phyloP scores from a whole-genome alignment of 1,140 invertebrate species.

The Atta colombica region DNA sequence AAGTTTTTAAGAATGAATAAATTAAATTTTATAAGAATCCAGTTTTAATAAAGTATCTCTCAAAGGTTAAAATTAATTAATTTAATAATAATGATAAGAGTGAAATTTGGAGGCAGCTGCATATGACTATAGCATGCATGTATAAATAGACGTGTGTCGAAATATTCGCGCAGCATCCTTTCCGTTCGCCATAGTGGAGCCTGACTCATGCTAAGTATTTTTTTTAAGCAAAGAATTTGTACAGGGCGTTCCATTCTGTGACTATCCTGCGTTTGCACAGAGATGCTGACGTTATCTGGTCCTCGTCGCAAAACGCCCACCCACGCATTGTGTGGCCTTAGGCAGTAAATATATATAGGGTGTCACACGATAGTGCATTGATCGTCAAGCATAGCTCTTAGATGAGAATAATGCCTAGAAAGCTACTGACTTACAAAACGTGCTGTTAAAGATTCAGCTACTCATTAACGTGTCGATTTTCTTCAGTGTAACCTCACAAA shows the following conservation, averaged over 20 bases:
- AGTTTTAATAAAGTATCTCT: not conserved
- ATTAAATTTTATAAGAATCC: not conserved
- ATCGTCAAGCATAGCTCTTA: slow-evolving; percentile 60
- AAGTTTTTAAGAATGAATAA: not conserved
- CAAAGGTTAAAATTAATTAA: not conserved
- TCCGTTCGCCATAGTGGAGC: slow-evolving; percentile 75
- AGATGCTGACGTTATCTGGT: slow-evolving; percentile 51
- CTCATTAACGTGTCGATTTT: slow-evolving; percentile 24
- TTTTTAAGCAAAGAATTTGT: slow-evolving; percentile 70
- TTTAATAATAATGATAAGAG: not conserved
- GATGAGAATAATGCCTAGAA: not conserved
- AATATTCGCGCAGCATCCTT: slow-evolving; percentile 69
- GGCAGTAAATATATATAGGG: slow-evolving; percentile 71
- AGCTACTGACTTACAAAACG: not conserved
- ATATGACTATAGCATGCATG: not conserved
- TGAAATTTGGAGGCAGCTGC: slow-evolving; percentile 3
- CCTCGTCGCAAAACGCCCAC: slow-evolving; percentile 71
- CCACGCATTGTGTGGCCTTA: slow-evolving; percentile 69
- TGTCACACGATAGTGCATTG: slow-evolving; percentile 73
- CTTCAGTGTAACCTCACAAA: not conserved
- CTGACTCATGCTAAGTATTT: slow-evolving; percentile 76
- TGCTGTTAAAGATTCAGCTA: slow-evolving; percentile 17
- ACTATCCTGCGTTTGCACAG: slow-evolving; percentile 57
- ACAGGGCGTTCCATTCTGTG: slow-evolving; percentile 17
- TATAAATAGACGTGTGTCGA: slow-evolving; percentile 66